Conservation (phyloP, 2,888 invertebrate genomes). For the Neria commutata region DNA sequence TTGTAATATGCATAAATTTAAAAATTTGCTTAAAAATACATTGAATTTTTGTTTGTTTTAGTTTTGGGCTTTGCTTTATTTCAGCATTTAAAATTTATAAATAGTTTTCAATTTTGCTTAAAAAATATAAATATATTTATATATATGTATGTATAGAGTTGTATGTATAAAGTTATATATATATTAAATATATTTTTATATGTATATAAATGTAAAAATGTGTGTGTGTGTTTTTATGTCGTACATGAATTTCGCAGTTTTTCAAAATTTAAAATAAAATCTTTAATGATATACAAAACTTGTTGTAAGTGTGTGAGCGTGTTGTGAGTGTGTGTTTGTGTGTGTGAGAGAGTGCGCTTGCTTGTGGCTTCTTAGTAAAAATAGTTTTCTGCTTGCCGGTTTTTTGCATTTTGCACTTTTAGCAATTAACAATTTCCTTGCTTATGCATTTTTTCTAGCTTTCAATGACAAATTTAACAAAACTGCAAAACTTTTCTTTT, state of each 20-base stretch:
- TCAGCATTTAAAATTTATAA: constrained; percentile 22
- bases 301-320: too few relatives aligned
- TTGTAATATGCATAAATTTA: constrained; percentile 10
- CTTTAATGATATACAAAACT: too few relatives aligned
- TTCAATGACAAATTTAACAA: constrained; percentile 21
- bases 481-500: constrained; percentile 23
- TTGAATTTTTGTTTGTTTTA: too few relatives aligned
- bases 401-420: not conserved
- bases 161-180: constrained; percentile 27
- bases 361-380: constrained; percentile 17
- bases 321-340: too few relatives aligned
- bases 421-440: not conserved
- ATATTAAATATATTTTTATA: constrained; percentile 16
- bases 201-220: constrained; percentile 32
- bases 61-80: not conserved
- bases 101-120: constrained; percentile 41
- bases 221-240: constrained; percentile 26
- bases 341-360: too few relatives aligned
- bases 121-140: constrained; percentile 44
- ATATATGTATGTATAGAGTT: constrained; percentile 16
- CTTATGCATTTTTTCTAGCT: not conserved
- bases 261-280: constrained; percentile 39
- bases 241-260: constrained; percentile 30
- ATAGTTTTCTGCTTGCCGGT: not conserved
- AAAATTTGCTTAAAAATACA: constrained; percentile 19